Evolutionary conservation across 2,113 vertebrate species (phyloP), one percentile per base, ranked within the genome.

Genomic region (Mystacornis crossleyi): DNA sequence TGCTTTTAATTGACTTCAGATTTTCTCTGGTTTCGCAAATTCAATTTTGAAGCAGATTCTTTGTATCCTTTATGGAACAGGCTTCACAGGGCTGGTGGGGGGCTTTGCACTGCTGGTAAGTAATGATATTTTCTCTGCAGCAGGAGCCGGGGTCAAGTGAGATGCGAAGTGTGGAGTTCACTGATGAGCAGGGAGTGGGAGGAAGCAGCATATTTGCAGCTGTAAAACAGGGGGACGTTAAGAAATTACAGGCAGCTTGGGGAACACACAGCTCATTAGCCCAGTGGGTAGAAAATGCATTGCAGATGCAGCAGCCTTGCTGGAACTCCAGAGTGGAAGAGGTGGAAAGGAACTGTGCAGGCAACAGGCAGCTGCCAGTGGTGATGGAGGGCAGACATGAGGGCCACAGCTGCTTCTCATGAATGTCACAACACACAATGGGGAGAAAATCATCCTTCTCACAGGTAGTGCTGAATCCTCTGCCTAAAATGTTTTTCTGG

Each of bases 1-100:
- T 1, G 1, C 38, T 81, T 87, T 90, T 90, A 96, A 95, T 86
- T 60, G 65, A 66, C 48, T 81, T 79, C 90, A 96, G 85, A 82
- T 83, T 90, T 81, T 36, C 74, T 78, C 83, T 48, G 71, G 24
- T 78, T 94, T 90, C 5, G 1, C 36, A 83, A 64, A 58, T 88
- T 61, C 47, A 58, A 78, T 84, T 92, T 90, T 6, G n/a, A 84
- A 86, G 53, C 25, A 83, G 47, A 80, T 55, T 78, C 48, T 70
- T 81, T 40, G 33, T 66, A 20, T 31, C 62, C 48, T 62, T 50
- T 36, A 62, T 7, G 81, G 81, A 77, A 86, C 2, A 88, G 64
- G 40, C 79, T 81, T 78, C 1, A 1, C 61, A 36, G 38, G 55
- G 26, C 64, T 93, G 77, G 75, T 38, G 64, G 62, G 86, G 58